Conservation (phyloP, 2,888 invertebrate species). For the Neocrepidodera transversa region DNA sequence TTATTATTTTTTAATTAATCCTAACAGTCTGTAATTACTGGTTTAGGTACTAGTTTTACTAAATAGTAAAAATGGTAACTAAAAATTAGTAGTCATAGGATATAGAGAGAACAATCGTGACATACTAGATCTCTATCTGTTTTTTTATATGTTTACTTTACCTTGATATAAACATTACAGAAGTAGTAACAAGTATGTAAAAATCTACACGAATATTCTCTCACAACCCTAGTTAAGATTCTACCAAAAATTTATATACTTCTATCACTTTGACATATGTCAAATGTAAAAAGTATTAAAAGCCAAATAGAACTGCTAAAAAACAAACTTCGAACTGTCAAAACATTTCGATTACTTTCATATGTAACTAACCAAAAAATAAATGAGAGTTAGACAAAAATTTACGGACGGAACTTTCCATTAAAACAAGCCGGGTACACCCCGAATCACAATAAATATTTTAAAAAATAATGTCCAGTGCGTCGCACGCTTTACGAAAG, state of each 20-base stretch:
- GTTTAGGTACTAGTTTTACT: too few relatives aligned
- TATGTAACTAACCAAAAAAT: not conserved
- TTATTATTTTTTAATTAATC: too few relatives aligned
- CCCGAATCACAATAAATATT: conserved; percentile 24
- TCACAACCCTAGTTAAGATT: too few relatives aligned
- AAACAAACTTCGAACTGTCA: too few relatives aligned
- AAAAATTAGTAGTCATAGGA: too few relatives aligned
- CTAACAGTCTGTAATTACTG: too few relatives aligned
- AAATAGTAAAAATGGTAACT: too few relatives aligned
- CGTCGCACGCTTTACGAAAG: conserved; percentile 13
- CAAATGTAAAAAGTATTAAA: not conserved
- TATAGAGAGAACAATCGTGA: not conserved
- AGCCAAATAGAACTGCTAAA: not conserved
- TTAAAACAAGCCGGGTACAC: conserved; percentile 21
- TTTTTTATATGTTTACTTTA: not conserved
- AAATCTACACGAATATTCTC: not conserved
- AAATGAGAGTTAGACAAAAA: not conserved
- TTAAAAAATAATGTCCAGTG: conserved; percentile 25
- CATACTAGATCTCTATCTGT: not conserved
- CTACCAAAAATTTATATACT: too few relatives aligned
- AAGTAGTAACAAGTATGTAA: not conserved
- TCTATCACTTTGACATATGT: not conserved
- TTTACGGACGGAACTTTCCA: not conserved
- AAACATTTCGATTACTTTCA: too few relatives aligned
- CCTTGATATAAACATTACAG: not conserved